These are phyloP conservation scores for Agrochola circellaris DNA, from an alignment of 2,888 invertebrate species.

Conservation along the genomic window DNA sequence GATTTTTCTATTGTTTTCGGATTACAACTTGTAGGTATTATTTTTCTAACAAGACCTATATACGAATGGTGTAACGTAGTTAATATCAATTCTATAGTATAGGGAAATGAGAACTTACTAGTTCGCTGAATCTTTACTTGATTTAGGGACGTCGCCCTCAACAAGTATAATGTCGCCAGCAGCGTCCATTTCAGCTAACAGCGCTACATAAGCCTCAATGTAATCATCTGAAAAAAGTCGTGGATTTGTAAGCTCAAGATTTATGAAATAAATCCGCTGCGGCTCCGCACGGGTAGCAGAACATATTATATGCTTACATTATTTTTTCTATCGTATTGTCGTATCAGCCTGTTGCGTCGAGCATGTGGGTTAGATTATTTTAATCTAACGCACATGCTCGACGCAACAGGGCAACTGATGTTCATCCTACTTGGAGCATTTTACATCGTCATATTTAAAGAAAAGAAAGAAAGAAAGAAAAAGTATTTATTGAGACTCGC, in stretches of 20 bases:
- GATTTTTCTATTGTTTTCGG: background rate
- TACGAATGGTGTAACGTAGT: background rate
- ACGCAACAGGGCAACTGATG: too few relatives aligned
- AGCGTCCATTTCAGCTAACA: slow-evolving; percentile 82
- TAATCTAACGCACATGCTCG: too few relatives aligned
- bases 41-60: background rate
- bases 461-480: too few relatives aligned
- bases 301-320: too few relatives aligned
- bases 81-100: background rate
- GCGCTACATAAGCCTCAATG: slow-evolving; percentile 82
- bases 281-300: too few relatives aligned
- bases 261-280: background rate
- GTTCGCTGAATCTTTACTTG: slow-evolving; percentile 78
- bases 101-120: slow-evolving; percentile 75
- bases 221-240: slow-evolving; percentile 72
- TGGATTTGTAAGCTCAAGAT: background rate
- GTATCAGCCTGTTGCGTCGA: too few relatives aligned
- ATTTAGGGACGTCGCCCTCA: slow-evolving; percentile 79
- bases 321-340: too few relatives aligned
- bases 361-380: too few relatives aligned
- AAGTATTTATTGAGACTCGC: too few relatives aligned
- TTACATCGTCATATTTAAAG: too few relatives aligned
- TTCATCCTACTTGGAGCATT: too few relatives aligned
- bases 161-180: slow-evolving; percentile 77
- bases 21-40: background rate